Conservation (phyloP, 2,888 invertebrate genomes). For the Ophonus ardosiacus region DNA sequence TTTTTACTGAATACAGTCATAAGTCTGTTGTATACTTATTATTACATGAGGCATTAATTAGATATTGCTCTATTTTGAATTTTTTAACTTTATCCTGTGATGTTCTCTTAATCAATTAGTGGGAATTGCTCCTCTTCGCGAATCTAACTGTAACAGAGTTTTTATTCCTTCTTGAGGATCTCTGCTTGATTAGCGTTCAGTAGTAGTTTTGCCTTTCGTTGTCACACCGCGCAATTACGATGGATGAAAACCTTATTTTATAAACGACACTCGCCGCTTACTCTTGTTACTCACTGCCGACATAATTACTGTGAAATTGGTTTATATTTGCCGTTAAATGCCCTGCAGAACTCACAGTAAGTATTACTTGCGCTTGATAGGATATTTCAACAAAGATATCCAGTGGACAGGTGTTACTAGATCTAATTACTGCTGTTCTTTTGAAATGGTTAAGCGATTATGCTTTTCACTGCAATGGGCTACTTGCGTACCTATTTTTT, state of each 20-base stretch:
- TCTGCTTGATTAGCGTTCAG: conserved; percentile 27
- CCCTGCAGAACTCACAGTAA: not conserved
- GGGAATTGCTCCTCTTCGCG: not conserved
- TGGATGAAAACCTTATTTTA: conserved; percentile 50
- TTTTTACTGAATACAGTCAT: too few relatives aligned
- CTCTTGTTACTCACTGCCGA: conserved; percentile 35
- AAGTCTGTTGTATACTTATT: too few relatives aligned
- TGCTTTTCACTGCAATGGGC: too few relatives aligned
- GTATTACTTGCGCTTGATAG: conserved; percentile 3
- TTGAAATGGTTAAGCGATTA: not conserved
- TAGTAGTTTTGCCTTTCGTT: conserved; percentile 11
- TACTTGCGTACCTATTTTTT: too few relatives aligned
- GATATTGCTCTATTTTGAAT: too few relatives aligned
- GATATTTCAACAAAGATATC: conserved; percentile 38
- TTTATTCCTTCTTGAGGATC: conserved; percentile 16
- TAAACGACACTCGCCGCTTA: conserved; percentile 31
- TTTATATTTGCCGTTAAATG: conserved; percentile 50
- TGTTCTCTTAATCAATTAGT: not conserved
- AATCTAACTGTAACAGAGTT: conserved; percentile 3
- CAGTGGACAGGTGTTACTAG: conserved; percentile 18
- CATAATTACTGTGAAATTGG: conserved; percentile 52
- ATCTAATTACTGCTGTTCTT: not conserved
- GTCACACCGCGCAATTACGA: conserved; percentile 48
- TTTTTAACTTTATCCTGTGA: not conserved
- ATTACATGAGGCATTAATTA: too few relatives aligned